phyloP scores from a whole-genome alignment of 2,113 vertebrate genomes.

The Apodemus speciosus region DNA sequence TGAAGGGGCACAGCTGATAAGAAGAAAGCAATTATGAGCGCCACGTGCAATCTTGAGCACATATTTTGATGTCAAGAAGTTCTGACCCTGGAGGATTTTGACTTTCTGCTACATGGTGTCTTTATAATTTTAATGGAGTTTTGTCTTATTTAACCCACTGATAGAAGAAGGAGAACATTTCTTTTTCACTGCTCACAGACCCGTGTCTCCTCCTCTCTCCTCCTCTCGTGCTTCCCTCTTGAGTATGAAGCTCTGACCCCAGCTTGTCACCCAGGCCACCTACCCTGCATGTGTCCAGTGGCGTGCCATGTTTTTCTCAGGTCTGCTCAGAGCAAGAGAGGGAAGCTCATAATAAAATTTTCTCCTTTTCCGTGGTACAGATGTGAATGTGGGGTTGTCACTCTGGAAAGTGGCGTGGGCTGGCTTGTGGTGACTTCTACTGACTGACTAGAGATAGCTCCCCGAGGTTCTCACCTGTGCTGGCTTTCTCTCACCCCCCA shows the following conservation, averaged over 20 bases:
- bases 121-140: neutral
- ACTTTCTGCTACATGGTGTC: neutral
- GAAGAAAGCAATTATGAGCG: neutral
- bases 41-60: neutral
- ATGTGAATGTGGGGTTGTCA: neutral
- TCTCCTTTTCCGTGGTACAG: neutral
- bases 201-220: neutral
- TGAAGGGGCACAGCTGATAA: neutral
- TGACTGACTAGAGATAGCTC: neutral
- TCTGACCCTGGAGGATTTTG: neutral
- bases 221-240: neutral
- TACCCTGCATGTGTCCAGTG: neutral
- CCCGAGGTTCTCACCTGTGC: rapidly evolving
- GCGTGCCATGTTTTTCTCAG: neutral
- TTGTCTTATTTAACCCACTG: neutral
- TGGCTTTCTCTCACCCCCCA: neutral
- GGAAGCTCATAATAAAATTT: neutral
- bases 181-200: neutral
- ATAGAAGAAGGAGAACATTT: neutral
- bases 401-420: neutral
- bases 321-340: neutral
- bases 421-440: neutral
- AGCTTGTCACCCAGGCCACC: neutral
- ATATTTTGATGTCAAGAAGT: neutral
- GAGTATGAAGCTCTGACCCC: neutral